These are phyloP conservation scores for Coendou prehensilis DNA, from an alignment of 2,797 vertebrate species.

Conservation along the genomic window DNA sequence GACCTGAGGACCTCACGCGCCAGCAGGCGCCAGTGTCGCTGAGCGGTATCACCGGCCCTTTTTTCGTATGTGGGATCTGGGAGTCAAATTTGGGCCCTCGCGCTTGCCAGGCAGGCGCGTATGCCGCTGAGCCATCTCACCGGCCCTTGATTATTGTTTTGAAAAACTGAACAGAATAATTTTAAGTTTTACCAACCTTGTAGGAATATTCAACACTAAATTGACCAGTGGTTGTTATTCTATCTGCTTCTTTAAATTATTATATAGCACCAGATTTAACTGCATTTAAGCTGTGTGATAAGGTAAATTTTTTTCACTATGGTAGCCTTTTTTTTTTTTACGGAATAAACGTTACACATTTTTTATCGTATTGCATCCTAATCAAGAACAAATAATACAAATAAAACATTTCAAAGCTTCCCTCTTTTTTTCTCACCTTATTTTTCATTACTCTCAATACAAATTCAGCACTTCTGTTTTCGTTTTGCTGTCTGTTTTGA, in stretches of 20 bases:
- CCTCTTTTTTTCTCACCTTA: background rate
- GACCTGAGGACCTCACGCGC: too few species aligned
- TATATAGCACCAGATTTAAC: conserved; percentile 41
- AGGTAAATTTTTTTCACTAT: background rate
- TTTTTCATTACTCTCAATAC: background rate
- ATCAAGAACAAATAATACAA: conserved; percentile 3
- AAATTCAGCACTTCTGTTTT: background rate
- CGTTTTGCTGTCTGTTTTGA: background rate
- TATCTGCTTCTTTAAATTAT: conserved; percentile 56
- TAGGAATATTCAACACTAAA: conserved; percentile 51
- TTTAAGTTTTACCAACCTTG: conserved; percentile 25
- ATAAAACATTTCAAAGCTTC: background rate
- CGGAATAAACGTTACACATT: conserved; percentile 12
- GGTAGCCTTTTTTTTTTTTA: background rate
- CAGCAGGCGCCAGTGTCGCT: too few species aligned
- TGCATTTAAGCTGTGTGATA: background rate
- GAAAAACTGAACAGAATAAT: conserved; percentile 28
- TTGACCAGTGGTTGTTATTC: background rate
- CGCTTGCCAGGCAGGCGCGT: too few species aligned
- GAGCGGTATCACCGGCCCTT: too few species aligned
- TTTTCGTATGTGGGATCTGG: too few species aligned
- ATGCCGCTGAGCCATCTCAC: too few species aligned
- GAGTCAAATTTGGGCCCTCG: too few species aligned
- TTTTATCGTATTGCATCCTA: background rate
- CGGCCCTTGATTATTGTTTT: background rate